These are phyloP conservation scores for Chondrilla cf. caribensis DNA, from an alignment of 37 sponge, comb jelly and placozoan species.

Conservation along the genomic window DNA sequence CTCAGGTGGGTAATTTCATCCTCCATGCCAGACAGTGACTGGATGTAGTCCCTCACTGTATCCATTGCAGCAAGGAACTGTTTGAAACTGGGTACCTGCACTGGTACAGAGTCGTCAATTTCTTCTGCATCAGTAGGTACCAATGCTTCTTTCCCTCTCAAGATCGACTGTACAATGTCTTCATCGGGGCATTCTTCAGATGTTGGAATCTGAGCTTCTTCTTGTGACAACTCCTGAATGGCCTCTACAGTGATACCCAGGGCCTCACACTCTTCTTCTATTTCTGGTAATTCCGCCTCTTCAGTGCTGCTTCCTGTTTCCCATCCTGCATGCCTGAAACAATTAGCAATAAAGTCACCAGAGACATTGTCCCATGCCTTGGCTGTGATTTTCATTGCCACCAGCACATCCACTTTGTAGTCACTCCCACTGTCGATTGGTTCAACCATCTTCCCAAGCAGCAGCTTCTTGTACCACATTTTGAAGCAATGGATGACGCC, in stretches of 20 bases:
- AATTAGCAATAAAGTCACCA: background rate
- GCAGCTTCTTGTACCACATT: slow-evolving; percentile 6
- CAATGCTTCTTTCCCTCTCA: background rate
- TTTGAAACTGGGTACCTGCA: background rate
- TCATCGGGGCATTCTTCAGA: slow-evolving; percentile 9
- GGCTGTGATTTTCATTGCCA: background rate
- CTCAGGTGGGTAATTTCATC: background rate
- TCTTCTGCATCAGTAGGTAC: background rate
- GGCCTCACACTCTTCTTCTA: background rate
- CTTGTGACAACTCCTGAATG: background rate
- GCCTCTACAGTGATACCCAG: background rate
- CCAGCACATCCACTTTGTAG: slow-evolving; percentile 7
- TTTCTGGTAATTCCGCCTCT: background rate
- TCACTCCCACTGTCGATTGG: background rate
- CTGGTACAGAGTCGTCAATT: background rate
- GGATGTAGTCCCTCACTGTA: background rate
- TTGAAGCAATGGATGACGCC: slow-evolving; percentile 5
- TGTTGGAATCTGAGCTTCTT: slow-evolving; percentile 13
- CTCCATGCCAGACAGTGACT: slow-evolving; percentile 7
- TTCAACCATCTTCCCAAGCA: slow-evolving; percentile 1
- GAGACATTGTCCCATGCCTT: slow-evolving; percentile 9
- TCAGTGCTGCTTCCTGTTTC: slow-evolving; percentile 1
- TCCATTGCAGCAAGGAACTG: slow-evolving; percentile 16
- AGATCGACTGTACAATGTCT: slow-evolving; percentile 8
- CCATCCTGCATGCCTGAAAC: slow-evolving; percentile 13